Percentiles rank a stretch among this genome's conserved stretches.
Evolutionary conservation across 1,140 invertebrate genomes (phyloP).

Genomic region (Eufriesea mexicana): DNA sequence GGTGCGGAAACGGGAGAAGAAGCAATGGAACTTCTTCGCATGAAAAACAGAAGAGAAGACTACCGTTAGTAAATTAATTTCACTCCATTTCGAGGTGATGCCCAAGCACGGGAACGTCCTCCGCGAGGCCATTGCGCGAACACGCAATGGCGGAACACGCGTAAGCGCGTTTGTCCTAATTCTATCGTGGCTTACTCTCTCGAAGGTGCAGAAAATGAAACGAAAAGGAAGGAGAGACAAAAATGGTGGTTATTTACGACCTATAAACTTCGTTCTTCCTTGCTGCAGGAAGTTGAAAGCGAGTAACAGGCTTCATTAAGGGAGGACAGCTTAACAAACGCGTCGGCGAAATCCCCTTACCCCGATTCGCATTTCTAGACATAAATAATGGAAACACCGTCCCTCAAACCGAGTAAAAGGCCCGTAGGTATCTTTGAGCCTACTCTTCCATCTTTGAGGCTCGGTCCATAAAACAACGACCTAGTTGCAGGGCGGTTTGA

Average conservation of each 20-base stretch:
- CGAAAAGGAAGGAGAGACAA: too few relatives aligned
- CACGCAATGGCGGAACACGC: conserved; percentile 5
- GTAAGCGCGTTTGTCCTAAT: conserved; percentile 9
- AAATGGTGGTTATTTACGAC: not conserved
- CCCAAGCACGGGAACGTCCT: not conserved
- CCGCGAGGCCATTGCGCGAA: not conserved
- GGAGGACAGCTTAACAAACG: too few relatives aligned
- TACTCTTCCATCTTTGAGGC: conserved; percentile 2
- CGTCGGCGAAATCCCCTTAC: too few relatives aligned
- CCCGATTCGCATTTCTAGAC: too few relatives aligned
- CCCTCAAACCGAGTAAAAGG: not conserved
- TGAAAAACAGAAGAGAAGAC: not conserved
- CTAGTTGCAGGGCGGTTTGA: not conserved
- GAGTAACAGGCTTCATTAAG: too few relatives aligned
- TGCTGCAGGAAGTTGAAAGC: too few relatives aligned
- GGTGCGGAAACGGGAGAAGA: not conserved
- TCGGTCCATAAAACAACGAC: conserved; percentile 4
- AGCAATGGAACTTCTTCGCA: not conserved
- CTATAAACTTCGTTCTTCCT: not conserved
- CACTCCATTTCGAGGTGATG: not conserved
- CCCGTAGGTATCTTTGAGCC: not conserved
- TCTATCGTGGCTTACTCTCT: not conserved
- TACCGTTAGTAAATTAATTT: not conserved
- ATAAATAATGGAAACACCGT: not conserved
- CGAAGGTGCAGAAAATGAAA: not conserved